Base-by-base conservation (phyloP, 2,888 invertebrate genomes). In the Tiliacea aurago region DNA sequence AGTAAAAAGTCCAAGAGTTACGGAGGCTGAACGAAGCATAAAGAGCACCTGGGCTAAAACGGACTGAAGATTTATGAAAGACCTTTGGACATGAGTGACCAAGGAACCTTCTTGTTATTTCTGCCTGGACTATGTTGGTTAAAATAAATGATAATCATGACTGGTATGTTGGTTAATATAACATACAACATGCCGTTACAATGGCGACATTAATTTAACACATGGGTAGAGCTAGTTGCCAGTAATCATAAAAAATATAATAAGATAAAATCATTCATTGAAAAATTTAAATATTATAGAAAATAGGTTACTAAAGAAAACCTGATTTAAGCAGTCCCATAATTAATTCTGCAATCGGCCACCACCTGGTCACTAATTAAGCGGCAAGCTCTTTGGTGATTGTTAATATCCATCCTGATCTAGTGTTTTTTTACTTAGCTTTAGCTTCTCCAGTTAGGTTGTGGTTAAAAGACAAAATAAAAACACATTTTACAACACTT, bases 21-120 rank as follows among this genome's bases (percentile, higher is more conserved):
- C 5, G n/a, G 4, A 15, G 20, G 28, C n/a, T n/a, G 53, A 49
- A 80, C n/a, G 10, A 49, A 43, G 37, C 45, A 62, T 81, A 75
- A 80, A 66, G 18, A 37, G 20, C 75, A 81, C 56, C 75, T 80
- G 75, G 28, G 10, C 7, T 33, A 18, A 37, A 56, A 43, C 4
- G 43, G 28, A 49, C n/a, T 23, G 28, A 61, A 47, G 49, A 59
- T 65, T 74, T 51, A 51, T 66, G 45, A 45, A 62, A 79, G 33
- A 18, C 62, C 18, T 58, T 62, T 15, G 41, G 33, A 45, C 51
- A 63, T 18, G 18, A 53, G 28, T 72, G 45, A 63, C 63, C 45
- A 47, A 53, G 37, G 2, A 33, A 72, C 15, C 4, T 49, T 15
- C 37, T 3, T 23, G 15, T 49, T 23, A 49, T 43, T 61, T 53